Evolutionary conservation across 2,888 invertebrate genomes (phyloP).

Genomic region (Nycteola revayana): DNA sequence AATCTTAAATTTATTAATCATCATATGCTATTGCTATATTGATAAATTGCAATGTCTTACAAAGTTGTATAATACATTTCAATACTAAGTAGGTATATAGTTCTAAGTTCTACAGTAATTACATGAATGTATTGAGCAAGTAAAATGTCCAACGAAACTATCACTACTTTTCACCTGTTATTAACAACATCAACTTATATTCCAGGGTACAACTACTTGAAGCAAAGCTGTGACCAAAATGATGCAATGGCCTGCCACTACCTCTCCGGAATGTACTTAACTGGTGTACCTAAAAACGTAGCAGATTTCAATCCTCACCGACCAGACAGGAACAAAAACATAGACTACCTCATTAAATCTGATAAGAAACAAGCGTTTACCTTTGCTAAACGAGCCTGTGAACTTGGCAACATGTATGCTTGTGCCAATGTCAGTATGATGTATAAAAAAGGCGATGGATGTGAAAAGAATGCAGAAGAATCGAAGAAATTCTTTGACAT

Average conservation of each 20-base stretch:
- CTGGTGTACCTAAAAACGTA: slow-evolving; percentile 85
- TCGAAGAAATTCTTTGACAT: slow-evolving; percentile 87
- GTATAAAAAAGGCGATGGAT: slow-evolving; percentile 93
- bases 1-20: too few relatives aligned
- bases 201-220: slow-evolving; percentile 82
- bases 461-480: slow-evolving; percentile 85
- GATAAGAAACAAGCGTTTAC: slow-evolving; percentile 90
- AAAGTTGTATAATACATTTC: too few relatives aligned
- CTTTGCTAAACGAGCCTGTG: slow-evolving; percentile 90
- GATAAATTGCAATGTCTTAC: too few relatives aligned
- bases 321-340: slow-evolving; percentile 60
- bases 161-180: too few relatives aligned
- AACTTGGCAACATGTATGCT: slow-evolving; percentile 91
- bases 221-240: slow-evolving; percentile 81
- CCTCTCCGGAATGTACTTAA: slow-evolving; percentile 89
- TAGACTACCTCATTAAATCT: slow-evolving; percentile 81
- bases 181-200: too few relatives aligned
- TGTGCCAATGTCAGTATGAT: slow-evolving; percentile 96
- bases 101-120: too few relatives aligned
- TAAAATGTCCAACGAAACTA: too few relatives aligned
- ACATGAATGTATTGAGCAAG: too few relatives aligned
- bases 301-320: slow-evolving; percentile 67
- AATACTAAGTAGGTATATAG: too few relatives aligned
- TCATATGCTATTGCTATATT: too few relatives aligned
- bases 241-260: slow-evolving; percentile 90